Evolutionary conservation across 2,113 vertebrate genomes (phyloP), one percentile per base, ranked within the genome.

Genomic region (Megaceryle maxima): DNA sequence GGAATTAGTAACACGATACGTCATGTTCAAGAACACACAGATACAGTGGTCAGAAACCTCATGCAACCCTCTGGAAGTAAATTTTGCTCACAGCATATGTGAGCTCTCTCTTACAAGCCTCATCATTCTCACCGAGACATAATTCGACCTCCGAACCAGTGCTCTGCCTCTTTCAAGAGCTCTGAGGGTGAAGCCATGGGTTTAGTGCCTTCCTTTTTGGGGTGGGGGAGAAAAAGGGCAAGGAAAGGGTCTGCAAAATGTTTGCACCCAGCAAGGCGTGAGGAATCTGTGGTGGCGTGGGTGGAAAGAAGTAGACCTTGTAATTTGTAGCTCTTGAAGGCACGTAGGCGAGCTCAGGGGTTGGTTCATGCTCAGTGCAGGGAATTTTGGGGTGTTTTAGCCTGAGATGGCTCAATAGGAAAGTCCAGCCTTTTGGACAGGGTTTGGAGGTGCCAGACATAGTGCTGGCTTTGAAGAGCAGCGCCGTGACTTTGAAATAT

Each of bases 1-100:
- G 96, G 97, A 97, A 98, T 98, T 98, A 98, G 98, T 98, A 98
- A 98, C 48, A 53, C 9, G 97, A 98, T 96, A 94, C 91, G 64
- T 96, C 97, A 95, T 94, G 96, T 77, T 78, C n/a, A 79, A 78
- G 92, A 97, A 92, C 96, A 87, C 91, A 63, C 74, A 94, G 92
- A 96, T 56, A 83, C 64, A 62, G 83, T 15, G 76, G 86, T 81
- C 88, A 95, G 97, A 93, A 95, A 85, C 91, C 93, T 97, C 92
- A 64, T 93, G 96, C 91, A 96, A 91, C 80, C 94, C 94, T 95
- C 84, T 80, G 93, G 51, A 96, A 97, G 95, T 93, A 72, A 78
- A 37, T 24, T 79, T 46, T 64, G 62, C 96, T 97, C 17, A 7
- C 85, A 92, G 66, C 96, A 13, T 55, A 5, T 51, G 74, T 46